Base-by-base conservation (phyloP, 2,113 vertebrate species). In the Phoenicopterus ruber region DNA sequence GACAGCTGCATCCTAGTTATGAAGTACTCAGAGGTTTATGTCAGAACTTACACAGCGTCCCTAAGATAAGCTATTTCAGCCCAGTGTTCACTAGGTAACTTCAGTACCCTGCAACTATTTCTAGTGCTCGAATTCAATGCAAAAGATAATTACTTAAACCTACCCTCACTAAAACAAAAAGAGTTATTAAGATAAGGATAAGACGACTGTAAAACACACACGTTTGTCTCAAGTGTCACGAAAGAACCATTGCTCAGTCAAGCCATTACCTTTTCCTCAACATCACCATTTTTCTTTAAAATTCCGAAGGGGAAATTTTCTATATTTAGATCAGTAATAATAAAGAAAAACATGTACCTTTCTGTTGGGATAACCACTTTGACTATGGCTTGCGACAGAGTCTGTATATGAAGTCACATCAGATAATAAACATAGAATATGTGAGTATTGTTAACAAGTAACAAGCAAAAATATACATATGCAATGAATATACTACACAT, bases 321-420 rank as follows among this genome's bases (percentile, higher is more conserved):
- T 99, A 99, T 98, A 99, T 99, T 99, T 98, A 99, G 98, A 99
- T 99, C 99, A 99, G 99, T 99, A 98, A 99, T 98, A 99, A 99
- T 99, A 99, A 99, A 98, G 99, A 99, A 99, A 99, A 99, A 99
- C 99, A 99, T 99, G 99, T 99, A 99, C 99, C 99, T 99, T 99
- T 99, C 99, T 99, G 99, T 99, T 99, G 99, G 99, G 99, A 99
- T 99, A 99, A 99, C 99, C 99, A 99, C 99, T 99, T 99, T 99
- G 99, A 99, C 99, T 99, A 99, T 99, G 99, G 99, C 99, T 99
- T 99, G 99, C 99, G 99, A 99, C 99, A 99, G 99, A 99, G 99
- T 99, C 99, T 99, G 99, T 99, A 99, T 99, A 99, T 99, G 99
- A 99, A 99, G 99, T 99, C 99, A 99, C 99, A 99, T 99, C 99